phyloP scores from a whole-genome alignment of 2,888 invertebrate genomes.

The Ceratothoa steindachneri region DNA sequence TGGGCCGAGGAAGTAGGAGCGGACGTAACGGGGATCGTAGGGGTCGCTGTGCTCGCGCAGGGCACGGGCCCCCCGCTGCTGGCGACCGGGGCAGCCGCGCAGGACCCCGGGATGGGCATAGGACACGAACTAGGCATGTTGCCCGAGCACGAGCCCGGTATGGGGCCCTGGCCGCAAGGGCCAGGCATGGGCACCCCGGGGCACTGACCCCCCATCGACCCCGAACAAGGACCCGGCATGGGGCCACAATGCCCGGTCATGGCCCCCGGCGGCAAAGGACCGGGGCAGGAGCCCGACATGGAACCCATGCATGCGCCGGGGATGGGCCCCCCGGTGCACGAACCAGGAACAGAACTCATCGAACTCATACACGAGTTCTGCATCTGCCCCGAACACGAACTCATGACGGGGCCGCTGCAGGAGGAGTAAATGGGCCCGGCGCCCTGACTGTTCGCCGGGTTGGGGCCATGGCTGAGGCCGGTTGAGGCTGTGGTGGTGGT shows the following conservation, averaged over 20 bases:
- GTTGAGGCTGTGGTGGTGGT: slow-evolving; percentile 28
- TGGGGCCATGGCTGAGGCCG: slow-evolving; percentile 7
- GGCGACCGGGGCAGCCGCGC: not conserved
- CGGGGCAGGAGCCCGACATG: not conserved
- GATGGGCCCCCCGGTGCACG: not conserved
- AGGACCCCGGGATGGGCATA: not conserved
- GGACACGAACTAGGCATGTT: not conserved
- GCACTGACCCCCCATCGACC: not conserved
- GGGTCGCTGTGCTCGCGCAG: not conserved
- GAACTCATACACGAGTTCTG: slow-evolving; percentile 8
- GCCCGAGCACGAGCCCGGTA: not conserved
- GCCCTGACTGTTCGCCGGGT: slow-evolving; percentile 8
- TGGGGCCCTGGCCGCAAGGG: not conserved
- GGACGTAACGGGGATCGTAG: not conserved
- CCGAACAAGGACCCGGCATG: not conserved
- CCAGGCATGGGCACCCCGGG: not conserved
- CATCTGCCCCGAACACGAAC: slow-evolving; percentile 6
- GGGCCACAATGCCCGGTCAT: not conserved
- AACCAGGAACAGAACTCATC: not conserved
- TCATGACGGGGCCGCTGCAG: not conserved
- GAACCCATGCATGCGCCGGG: not conserved
- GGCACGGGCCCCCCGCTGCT: not conserved
- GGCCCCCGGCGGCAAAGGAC: not conserved
- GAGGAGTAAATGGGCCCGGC: not conserved
- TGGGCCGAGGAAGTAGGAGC: not conserved